phyloP scores from a whole-genome alignment of 2,113 vertebrate species.

The Oxyura jamaicensis region DNA sequence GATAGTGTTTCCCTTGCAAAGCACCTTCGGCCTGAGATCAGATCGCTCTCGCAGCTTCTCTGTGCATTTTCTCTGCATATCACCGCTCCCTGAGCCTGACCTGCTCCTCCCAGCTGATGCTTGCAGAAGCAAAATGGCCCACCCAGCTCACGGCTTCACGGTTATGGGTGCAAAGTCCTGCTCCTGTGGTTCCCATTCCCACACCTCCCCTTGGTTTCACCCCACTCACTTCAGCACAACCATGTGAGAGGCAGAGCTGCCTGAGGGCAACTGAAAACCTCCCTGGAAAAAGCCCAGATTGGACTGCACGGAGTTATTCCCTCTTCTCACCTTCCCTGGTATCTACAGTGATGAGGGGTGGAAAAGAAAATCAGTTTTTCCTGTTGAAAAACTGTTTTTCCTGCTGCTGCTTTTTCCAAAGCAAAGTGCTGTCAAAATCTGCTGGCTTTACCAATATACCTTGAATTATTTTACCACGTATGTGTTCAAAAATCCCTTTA shows the following conservation, averaged over 20 bases:
- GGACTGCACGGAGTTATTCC: not conserved
- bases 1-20: not conserved
- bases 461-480: not conserved
- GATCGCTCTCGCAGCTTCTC: not conserved
- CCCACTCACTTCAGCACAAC: not conserved
- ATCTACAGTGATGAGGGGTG: not conserved
- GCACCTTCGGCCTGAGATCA: not conserved
- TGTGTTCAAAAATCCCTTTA: not conserved
- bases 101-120: not conserved
- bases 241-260: not conserved
- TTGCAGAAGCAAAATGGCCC: not conserved
- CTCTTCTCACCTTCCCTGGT: not conserved
- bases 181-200: not conserved
- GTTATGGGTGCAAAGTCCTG: not conserved
- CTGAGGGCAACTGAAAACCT: not conserved
- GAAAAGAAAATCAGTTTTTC: not conserved
- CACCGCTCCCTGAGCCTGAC: not conserved
- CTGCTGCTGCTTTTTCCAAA: not conserved
- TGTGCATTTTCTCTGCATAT: not conserved
- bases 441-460: not conserved
- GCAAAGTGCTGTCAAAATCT: not conserved
- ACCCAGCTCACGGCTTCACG: fast-evolving
- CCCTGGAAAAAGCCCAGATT: not conserved
- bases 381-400: not conserved
- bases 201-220: not conserved